Evolutionary conservation across 1,140 invertebrate species (phyloP).

Genomic region (Gerris buenoi): DNA sequence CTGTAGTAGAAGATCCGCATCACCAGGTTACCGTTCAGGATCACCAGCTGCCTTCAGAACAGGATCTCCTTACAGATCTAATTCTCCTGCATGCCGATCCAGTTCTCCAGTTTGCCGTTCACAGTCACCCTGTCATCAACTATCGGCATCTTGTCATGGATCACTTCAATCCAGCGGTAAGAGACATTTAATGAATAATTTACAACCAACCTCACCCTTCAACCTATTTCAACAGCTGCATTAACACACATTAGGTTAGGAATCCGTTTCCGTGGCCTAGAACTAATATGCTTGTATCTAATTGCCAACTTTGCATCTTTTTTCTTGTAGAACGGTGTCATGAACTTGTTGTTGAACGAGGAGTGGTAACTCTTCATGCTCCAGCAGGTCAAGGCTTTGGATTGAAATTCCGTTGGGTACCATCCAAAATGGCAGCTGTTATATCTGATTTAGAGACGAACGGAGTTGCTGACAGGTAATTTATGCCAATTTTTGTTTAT

Average conservation of each 20-base stretch:
- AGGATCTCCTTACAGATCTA: neutral
- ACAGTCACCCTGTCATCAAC: neutral
- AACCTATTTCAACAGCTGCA: no score
- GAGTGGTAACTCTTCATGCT: constrained; percentile 46
- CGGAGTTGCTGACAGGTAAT: constrained; percentile 57
- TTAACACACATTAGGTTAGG: no score
- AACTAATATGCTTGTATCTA: no score
- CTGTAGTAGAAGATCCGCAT: neutral
- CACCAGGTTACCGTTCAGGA: neutral
- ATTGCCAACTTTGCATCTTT: no score
- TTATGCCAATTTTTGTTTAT: no score
- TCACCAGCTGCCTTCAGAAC: neutral
- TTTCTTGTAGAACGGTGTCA: neutral
- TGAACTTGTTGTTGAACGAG: constrained; percentile 15
- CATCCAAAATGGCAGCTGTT: constrained; percentile 28
- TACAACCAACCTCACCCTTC: no score
- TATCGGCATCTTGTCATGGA: neutral
- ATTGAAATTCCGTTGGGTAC: constrained; percentile 12
- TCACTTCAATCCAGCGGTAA: neutral
- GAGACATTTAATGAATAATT: no score
- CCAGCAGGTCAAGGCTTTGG: constrained; percentile 29
- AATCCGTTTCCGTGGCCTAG: no score
- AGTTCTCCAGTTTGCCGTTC: neutral
- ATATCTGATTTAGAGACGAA: constrained; percentile 48
- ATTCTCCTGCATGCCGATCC: neutral